Evolutionary conservation across 1,140 invertebrate genomes (phyloP).

Genomic region (Drosophila asahinai): DNA sequence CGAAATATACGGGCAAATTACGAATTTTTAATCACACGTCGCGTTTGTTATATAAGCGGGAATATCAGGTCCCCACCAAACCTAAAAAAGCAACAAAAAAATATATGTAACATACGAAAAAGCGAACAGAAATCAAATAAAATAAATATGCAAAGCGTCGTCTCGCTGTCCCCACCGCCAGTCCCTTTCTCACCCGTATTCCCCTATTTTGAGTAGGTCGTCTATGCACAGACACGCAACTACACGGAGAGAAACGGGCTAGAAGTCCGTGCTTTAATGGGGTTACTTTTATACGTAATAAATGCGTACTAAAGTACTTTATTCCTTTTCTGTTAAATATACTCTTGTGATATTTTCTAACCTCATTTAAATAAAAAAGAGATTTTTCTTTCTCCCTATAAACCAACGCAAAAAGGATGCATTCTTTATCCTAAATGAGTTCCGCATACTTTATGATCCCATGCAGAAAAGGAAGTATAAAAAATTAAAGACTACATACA

Average conservation of each 20-base stretch:
- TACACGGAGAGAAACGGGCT: slow-evolving; percentile 7
- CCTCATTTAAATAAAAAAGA: neutral
- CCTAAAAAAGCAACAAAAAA: slow-evolving; percentile 16
- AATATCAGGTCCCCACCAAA: slow-evolving; percentile 19
- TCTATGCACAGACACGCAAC: slow-evolving; percentile 78
- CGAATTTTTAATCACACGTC: slow-evolving; percentile 82
- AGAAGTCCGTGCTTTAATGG: no score
- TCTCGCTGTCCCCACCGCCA: slow-evolving; percentile 31
- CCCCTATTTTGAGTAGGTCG: slow-evolving; percentile 68
- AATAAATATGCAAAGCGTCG: slow-evolving; percentile 82
- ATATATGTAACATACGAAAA: slow-evolving; percentile 26
- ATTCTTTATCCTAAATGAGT: neutral
- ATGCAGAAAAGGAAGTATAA: neutral
- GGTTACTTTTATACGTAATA: no score
- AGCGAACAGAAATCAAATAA: slow-evolving; percentile 75
- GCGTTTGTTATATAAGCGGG: slow-evolving; percentile 67
- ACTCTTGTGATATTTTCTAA: neutral
- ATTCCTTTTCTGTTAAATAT: neutral
- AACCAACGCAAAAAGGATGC: neutral
- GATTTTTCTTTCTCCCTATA: neutral
- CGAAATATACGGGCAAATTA: slow-evolving; percentile 62
- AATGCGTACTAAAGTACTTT: no score
- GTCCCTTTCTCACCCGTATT: slow-evolving; percentile 11
- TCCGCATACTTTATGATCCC: neutral
- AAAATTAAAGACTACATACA: slow-evolving; percentile 3